Base-by-base conservation (phyloP, 1,140 invertebrate species). In the Scylla paramamosain region DNA sequence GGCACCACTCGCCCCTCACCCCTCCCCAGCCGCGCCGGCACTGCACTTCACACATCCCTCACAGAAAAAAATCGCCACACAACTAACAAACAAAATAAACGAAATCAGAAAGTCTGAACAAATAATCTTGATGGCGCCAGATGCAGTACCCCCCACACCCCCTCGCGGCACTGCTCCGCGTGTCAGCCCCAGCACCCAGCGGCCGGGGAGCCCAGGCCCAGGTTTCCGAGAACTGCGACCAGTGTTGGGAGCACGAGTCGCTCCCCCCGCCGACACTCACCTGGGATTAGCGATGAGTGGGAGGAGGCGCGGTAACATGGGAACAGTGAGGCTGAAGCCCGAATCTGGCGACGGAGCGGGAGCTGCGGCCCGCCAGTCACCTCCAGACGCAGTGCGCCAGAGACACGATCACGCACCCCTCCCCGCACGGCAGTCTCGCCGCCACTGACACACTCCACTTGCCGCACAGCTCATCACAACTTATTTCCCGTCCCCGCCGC, bases 361-460 rank as follows among this genome's bases (percentile, higher is more conserved):
- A 77, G 67, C 67, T 2, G 20, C 67, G 67, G 20, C 67, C 67
- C 20, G 67, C n/a, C 67, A 25, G 20, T 77, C 67, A 77, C 67
- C 67, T 77, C 67, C 67, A 12, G 67, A 77, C 67, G 67, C 67
- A 77, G 67, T 77, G 67, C 67, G n/a, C 20, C 67, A 77, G 20
- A 77, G 20, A 77, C 67, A n/a, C 67, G 20, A 12, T n/a, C 67
- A 77, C 67, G 67, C 67, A 77, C 20, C 20, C 67, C 67, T 25
- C 67, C 67, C 67, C 16, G 20, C 67, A 77, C 67, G 67, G 67
- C 67, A 25, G 67, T n/a, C 67, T 77, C 20, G n/a, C 67, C 20
- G 67, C 67, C 67, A 77, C 67, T 77, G 67, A 77, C 67, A 77
- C 67, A 77, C 67, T 77, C 67, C 67, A 77, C 67, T 25, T 20